Conservation (phyloP, 2,113 vertebrate genomes). For the Macrotus californicus region DNA sequence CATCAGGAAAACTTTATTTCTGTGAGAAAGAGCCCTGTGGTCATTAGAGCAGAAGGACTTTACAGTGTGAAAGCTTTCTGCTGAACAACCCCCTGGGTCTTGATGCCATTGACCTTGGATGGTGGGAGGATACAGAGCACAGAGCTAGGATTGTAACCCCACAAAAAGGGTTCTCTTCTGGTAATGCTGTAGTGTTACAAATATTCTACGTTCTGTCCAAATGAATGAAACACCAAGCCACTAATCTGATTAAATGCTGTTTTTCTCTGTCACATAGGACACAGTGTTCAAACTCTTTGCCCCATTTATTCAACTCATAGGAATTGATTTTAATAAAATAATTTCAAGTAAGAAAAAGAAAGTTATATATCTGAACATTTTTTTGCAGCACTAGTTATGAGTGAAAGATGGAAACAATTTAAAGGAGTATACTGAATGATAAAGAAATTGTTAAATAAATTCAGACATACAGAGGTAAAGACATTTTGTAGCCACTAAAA, state of each 20-base stretch:
- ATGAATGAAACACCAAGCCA: not conserved
- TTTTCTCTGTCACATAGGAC: not conserved
- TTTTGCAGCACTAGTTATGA: not conserved
- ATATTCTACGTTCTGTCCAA: not conserved
- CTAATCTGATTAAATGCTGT: not conserved
- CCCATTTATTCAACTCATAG: not conserved
- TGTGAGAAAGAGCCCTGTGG: slow-evolving; percentile 37
- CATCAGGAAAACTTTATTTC: slow-evolving; percentile 52
- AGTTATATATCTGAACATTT: not conserved
- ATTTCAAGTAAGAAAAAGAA: not conserved
- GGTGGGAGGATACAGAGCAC: not conserved
- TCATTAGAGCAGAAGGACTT: slow-evolving; percentile 37
- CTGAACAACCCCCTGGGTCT: not conserved
- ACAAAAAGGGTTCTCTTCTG: not conserved
- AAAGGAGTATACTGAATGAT: not conserved
- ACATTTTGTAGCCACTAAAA: not conserved
- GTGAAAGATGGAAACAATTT: not conserved
- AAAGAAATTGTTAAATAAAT: not conserved
- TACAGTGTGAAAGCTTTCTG: not conserved
- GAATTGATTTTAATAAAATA: slow-evolving; percentile 13
- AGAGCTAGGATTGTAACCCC: not conserved
- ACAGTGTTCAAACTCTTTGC: not conserved
- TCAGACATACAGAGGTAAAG: not conserved
- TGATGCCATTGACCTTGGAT: slow-evolving; percentile 28
- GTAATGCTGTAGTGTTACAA: not conserved